A percentile compares a stretch with the other conserved stretches of the same genome.
These are phyloP conservation scores for Dreissena polymorpha DNA, from an alignment of 1,140 invertebrate species.

Conservation along the genomic window DNA sequence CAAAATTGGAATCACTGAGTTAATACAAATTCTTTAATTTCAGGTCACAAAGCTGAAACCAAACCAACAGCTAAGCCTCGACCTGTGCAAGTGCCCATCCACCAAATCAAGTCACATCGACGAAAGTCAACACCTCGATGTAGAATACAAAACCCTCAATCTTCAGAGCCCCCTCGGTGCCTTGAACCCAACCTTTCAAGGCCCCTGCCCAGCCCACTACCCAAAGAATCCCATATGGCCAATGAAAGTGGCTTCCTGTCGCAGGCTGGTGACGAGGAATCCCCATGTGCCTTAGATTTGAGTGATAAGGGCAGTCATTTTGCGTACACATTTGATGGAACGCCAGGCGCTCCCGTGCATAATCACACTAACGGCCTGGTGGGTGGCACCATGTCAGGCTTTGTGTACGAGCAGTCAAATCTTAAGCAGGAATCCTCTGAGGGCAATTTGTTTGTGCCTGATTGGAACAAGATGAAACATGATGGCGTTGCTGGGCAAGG, in stretches of 20 bases:
- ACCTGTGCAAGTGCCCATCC: too few relatives aligned
- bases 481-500: not conserved
- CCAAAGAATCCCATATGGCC: too few relatives aligned
- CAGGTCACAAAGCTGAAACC: too few relatives aligned
- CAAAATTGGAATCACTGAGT: too few relatives aligned
- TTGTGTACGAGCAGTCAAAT: not conserved
- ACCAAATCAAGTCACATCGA: not conserved
- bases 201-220: too few relatives aligned
- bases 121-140: slow-evolving; percentile 38
- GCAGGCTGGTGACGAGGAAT: not conserved
- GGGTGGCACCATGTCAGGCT: not conserved
- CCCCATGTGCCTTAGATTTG: slow-evolving; percentile 18
- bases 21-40: too few relatives aligned
- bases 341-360: not conserved
- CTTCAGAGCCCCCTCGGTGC: too few relatives aligned
- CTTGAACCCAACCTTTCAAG: too few relatives aligned
- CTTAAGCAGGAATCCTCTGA: not conserved
- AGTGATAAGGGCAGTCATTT: slow-evolving; percentile 15
- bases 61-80: too few relatives aligned
- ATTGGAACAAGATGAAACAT: not conserved
- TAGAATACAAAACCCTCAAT: not conserved
- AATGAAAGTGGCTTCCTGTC: not conserved
- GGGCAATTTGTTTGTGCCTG: not conserved
- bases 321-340: slow-evolving; percentile 24
- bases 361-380: not conserved